Percentiles rank a stretch among this genome's conserved stretches.
These are phyloP conservation scores for Agrilus mali DNA, from an alignment of 2,888 invertebrate species.

Conservation along the genomic window DNA sequence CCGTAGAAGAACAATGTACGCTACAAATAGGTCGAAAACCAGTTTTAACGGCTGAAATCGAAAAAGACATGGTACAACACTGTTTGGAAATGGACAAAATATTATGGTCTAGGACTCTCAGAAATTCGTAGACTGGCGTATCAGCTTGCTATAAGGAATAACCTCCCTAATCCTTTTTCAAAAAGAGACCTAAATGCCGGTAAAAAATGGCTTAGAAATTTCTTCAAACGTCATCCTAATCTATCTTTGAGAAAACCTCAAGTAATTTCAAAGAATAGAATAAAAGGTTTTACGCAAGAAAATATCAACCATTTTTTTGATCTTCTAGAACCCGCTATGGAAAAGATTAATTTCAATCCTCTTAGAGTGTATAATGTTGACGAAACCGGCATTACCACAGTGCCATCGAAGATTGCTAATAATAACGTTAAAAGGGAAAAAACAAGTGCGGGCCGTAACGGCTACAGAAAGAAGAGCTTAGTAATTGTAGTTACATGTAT, in stretches of 20 bases:
- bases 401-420: conserved; percentile 15
- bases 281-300: conserved; percentile 21
- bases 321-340: conserved; percentile 15
- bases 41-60: conserved; percentile 14
- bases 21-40: conserved; percentile 11
- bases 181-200: conserved; percentile 15
- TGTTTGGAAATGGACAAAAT: conserved; percentile 16
- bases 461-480: conserved; percentile 17
- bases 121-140: conserved; percentile 17
- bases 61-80: conserved; percentile 14
- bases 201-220: conserved; percentile 19
- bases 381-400: conserved; percentile 19
- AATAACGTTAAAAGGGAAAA: conserved; percentile 17
- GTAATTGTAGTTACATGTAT: conserved; percentile 20
- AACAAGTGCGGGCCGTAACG: conserved; percentile 17
- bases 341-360: conserved; percentile 15
- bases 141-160: conserved; percentile 16
- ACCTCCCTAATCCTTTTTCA: conserved; percentile 16
- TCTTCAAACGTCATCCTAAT: conserved; percentile 18
- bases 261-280: conserved; percentile 17
- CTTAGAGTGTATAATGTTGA: conserved; percentile 18
- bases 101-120: conserved; percentile 19
- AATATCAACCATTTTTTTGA: conserved; percentile 18
- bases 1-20: conserved; percentile 3
- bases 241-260: conserved; percentile 19